A percentile compares a stretch with the other conserved stretches of the same genome.
phyloP scores from a whole-genome alignment of 2,113 vertebrate species.

The Chroicocephalus ridibundus region DNA sequence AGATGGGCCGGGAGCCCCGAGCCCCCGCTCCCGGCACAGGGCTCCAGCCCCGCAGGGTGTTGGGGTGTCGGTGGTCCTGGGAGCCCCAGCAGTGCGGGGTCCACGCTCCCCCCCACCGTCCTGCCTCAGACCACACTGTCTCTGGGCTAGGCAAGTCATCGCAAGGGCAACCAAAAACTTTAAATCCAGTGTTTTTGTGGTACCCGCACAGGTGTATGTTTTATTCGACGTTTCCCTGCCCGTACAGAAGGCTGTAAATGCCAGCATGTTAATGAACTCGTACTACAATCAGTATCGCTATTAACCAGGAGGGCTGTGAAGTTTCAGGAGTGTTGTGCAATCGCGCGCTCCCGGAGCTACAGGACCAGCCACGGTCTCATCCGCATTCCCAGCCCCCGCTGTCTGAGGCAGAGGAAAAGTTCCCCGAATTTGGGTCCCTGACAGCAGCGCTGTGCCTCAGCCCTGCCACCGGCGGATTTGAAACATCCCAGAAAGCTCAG shows the following conservation, averaged over 20 bases:
- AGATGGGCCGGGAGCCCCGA: neutral
- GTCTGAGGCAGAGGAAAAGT: neutral
- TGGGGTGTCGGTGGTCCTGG: accelerated
- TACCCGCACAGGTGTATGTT: neutral
- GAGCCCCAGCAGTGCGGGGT: accelerated
- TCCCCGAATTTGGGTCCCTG: neutral
- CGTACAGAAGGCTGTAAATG: neutral
- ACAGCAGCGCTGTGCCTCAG: neutral
- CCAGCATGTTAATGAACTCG: neutral
- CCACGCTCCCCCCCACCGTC: no score
- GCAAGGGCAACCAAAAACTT: neutral
- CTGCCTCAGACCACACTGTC: neutral
- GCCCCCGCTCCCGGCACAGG: neutral
- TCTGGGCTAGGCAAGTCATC: neutral
- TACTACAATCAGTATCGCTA: neutral
- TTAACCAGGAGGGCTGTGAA: neutral
- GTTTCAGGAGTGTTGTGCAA: neutral
- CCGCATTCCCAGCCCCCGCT: neutral
- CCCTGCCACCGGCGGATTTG: neutral
- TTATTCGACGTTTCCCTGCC: neutral
- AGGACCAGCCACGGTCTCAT: neutral
- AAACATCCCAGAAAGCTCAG: neutral
- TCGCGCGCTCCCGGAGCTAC: neutral
- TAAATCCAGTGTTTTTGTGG: neutral
- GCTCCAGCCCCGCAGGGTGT: neutral